A percentile compares a stretch with the other conserved stretches of the same genome.
These are phyloP conservation scores for Xerus inauris DNA, from an alignment of 2,113 vertebrate species.

Conservation along the genomic window DNA sequence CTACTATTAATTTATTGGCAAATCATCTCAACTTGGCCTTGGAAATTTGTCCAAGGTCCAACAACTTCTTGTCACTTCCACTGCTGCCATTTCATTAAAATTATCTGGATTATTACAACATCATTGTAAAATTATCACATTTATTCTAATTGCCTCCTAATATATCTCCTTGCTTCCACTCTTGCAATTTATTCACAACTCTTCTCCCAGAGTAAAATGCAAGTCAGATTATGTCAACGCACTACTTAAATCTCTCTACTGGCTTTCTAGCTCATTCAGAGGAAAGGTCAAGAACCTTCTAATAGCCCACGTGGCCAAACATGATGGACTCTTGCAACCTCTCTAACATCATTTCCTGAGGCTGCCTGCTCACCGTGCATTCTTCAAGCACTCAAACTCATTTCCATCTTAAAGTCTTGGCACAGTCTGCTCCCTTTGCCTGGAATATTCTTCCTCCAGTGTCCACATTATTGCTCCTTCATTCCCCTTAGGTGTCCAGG, in stretches of 20 bases:
- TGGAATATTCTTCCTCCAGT: not conserved
- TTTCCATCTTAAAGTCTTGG: not conserved
- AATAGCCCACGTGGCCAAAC: not conserved
- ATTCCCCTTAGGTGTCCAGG: not conserved
- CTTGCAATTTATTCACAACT: not conserved
- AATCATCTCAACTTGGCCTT: not conserved
- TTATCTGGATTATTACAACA: not conserved
- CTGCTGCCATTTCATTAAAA: not conserved
- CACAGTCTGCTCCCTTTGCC: not conserved
- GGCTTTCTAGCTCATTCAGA: not conserved
- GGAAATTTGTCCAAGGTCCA: not conserved
- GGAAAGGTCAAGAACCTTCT: not conserved
- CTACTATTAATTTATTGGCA: not conserved
- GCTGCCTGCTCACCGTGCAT: not conserved
- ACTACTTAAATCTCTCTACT: not conserved
- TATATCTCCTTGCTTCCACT: not conserved
- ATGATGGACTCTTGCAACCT: not conserved
- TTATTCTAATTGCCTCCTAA: constrained; percentile 15
- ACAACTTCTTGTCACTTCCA: not conserved
- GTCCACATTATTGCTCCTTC: accelerated
- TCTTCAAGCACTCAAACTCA: not conserved
- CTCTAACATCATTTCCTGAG: not conserved
- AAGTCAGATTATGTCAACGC: not conserved
- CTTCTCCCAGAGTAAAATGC: not conserved
- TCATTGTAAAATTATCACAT: not conserved